These are phyloP conservation scores for Pseudochaenichthys georgianus DNA, from an alignment of 2,797 vertebrate species.

Conservation along the genomic window DNA sequence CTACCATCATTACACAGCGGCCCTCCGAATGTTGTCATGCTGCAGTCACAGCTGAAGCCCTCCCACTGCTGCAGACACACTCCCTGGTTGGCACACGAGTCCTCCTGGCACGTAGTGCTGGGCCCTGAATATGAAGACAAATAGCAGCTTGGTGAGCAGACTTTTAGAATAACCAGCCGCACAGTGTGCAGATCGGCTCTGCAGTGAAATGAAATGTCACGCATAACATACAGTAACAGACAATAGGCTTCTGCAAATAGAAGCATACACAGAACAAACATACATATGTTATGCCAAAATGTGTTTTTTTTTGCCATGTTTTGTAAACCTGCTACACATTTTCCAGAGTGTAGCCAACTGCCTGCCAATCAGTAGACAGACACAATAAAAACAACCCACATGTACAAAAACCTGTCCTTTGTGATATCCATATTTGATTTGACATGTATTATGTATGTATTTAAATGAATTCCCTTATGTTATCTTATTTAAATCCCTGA, in stretches of 20 bases:
- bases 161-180: constrained; percentile 17
- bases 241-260: constrained; percentile 40
- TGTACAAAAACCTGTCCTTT: background rate
- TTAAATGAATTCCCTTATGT: background rate
- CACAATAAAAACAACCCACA: background rate
- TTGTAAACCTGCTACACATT: constrained; percentile 7
- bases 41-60: constrained; percentile 98
- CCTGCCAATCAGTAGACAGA: constrained; percentile 11
- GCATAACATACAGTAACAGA: constrained; percentile 24
- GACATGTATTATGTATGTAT: background rate
- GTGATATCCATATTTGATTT: constrained; percentile 13
- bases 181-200: constrained; percentile 29
- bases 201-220: constrained; percentile 48
- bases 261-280: constrained; percentile 44
- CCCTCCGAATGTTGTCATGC: constrained; percentile 98
- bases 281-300: constrained; percentile 26
- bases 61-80: constrained; percentile 99
- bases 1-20: constrained; percentile 96
- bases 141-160: constrained; percentile 35
- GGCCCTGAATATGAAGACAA: constrained; percentile 87
- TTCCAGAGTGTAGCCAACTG: constrained; percentile 3
- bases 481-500: background rate
- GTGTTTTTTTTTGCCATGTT: constrained; percentile 10
- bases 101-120: constrained; percentile 97
- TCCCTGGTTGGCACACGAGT: constrained; percentile 97